Evolutionary conservation across 2,113 vertebrate species (phyloP).

Genomic region (Pongo abelii): DNA sequence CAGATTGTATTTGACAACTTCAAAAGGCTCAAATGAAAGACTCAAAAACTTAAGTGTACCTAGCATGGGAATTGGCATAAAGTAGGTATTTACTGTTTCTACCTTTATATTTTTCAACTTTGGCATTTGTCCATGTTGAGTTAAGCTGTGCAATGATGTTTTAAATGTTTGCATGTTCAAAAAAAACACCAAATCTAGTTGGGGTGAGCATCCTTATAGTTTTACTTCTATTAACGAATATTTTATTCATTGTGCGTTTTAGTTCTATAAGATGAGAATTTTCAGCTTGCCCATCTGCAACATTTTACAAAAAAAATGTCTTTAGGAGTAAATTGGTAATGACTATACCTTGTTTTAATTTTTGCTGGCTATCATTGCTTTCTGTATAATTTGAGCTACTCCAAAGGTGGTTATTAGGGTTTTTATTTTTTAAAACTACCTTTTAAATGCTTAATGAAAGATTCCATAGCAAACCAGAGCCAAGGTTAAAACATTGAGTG

Average conservation of each 20-base stretch:
- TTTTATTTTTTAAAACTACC: background rate
- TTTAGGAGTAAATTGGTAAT: background rate
- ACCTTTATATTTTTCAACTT: background rate
- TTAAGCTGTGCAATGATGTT: background rate
- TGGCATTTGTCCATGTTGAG: background rate
- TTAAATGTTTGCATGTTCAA: background rate
- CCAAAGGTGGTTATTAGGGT: background rate
- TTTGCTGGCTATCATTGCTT: slow-evolving; percentile 36
- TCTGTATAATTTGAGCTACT: slow-evolving; percentile 25
- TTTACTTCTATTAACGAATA: slow-evolving; percentile 5
- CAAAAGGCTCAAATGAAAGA: background rate
- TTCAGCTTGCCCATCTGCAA: background rate
- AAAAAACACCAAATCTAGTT: background rate
- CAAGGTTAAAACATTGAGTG: background rate
- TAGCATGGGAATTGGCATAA: background rate
- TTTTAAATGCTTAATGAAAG: slow-evolving; percentile 51
- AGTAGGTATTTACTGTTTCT: background rate
- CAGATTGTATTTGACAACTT: slow-evolving; percentile 20
- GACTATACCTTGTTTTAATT: background rate
- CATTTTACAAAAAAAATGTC: background rate
- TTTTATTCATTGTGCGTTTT: background rate
- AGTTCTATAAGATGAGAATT: background rate
- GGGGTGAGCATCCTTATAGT: background rate
- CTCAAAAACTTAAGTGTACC: background rate
- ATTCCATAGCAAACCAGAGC: slow-evolving; percentile 28